These are phyloP conservation scores for Acrobasis suavella DNA, from an alignment of 2,888 invertebrate genomes.

Conservation along the genomic window DNA sequence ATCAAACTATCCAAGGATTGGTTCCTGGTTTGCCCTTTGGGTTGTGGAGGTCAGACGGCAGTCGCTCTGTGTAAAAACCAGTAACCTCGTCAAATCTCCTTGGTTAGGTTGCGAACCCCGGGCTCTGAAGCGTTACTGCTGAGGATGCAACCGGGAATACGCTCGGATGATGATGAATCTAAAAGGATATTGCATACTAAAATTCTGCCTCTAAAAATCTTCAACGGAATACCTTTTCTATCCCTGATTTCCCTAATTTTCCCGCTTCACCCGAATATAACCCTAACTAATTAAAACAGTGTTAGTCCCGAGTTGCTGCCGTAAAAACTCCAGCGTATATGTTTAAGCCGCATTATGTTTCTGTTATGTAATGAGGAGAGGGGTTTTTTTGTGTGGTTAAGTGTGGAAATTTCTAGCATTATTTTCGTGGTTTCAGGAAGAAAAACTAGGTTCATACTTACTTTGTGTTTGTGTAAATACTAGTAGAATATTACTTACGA, in stretches of 20 bases:
- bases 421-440: background rate
- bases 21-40: too few relatives aligned
- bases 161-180: too few relatives aligned
- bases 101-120: too few relatives aligned
- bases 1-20: too few relatives aligned
- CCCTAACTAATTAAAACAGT: constrained; percentile 59
- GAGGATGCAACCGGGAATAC: too few relatives aligned
- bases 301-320: constrained; percentile 52
- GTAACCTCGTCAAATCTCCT: too few relatives aligned
- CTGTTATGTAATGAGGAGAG: constrained; percentile 21
- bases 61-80: too few relatives aligned
- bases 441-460: too few relatives aligned
- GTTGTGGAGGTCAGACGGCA: too few relatives aligned
- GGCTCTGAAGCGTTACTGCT: too few relatives aligned
- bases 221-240: constrained; percentile 22
- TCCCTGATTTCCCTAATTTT: constrained; percentile 38
- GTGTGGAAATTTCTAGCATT: background rate
- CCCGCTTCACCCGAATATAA: constrained; percentile 40
- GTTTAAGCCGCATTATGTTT: constrained; percentile 14
- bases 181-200: background rate
- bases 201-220: background rate
- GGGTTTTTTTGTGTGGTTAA: constrained; percentile 19
- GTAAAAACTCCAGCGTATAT: constrained; percentile 51
- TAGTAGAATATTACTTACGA: too few relatives aligned
- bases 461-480: too few relatives aligned